Evolutionary conservation across 2,797 vertebrate genomes (phyloP).

Genomic region (Crenichthys baileyi): DNA sequence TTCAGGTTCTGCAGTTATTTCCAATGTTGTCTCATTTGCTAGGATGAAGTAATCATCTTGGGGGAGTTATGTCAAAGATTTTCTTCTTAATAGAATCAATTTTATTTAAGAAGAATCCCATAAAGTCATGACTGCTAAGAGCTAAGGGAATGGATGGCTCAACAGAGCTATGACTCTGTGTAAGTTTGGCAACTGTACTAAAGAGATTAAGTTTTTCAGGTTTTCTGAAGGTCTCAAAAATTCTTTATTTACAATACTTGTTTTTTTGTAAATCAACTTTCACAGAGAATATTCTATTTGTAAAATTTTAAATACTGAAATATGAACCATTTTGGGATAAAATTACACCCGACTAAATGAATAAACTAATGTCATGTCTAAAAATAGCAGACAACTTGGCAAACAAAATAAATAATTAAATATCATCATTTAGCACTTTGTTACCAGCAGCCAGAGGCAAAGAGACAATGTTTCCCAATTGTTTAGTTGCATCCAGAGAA

Average conservation of each 20-base stretch:
- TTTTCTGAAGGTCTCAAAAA: background rate
- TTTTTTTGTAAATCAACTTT: background rate
- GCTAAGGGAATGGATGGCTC: no score
- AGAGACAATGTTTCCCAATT: background rate
- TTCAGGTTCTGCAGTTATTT: no score
- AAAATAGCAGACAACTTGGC: background rate
- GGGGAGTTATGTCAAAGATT: no score
- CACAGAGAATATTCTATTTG: background rate
- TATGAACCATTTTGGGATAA: background rate
- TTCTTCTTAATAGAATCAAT: no score
- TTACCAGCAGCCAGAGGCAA: background rate
- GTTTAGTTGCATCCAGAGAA: background rate
- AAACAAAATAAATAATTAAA: background rate
- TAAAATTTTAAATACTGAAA: background rate
- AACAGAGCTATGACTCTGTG: no score
- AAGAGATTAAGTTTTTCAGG: background rate
- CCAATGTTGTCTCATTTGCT: no score
- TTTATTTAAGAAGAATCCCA: no score
- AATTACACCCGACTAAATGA: background rate
- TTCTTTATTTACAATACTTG: background rate
- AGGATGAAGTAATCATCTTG: no score
- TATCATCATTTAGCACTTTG: background rate
- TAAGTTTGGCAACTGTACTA: no score
- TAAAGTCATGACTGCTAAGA: no score
- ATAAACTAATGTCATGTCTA: background rate